Evolutionary conservation across 92 coral and sea anemone species (phyloP).

Genomic region (Scolanthus callimorphus): DNA sequence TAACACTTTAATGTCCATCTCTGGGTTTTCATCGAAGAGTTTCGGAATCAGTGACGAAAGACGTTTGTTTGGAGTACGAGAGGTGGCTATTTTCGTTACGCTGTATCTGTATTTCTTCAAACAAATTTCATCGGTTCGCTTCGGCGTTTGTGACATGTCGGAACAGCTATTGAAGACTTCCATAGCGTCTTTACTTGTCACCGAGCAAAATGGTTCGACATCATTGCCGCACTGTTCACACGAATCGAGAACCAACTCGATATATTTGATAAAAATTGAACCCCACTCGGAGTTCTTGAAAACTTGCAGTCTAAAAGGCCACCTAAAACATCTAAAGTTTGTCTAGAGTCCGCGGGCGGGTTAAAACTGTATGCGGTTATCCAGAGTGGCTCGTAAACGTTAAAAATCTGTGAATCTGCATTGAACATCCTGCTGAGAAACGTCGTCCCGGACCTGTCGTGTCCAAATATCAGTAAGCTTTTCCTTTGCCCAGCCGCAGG

Average conservation of each 20-base stretch:
- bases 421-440: conserved; percentile 53
- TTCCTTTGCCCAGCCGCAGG: too few relatives aligned
- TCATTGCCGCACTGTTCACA: conserved; percentile 19
- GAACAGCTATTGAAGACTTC: conserved; percentile 9
- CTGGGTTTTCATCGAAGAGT: conserved; percentile 43
- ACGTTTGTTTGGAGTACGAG: conserved; percentile 20
- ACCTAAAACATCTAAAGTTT: conserved; percentile 21
- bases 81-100: conserved; percentile 38
- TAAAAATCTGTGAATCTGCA: conserved; percentile 47
- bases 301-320: conserved; percentile 48
- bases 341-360: neutral
- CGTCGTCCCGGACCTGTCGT: conserved; percentile 71
- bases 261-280: conserved; percentile 23
- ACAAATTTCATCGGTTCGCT: conserved; percentile 33
- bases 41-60: conserved; percentile 26
- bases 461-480: conserved; percentile 46
- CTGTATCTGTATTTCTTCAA: conserved; percentile 26
- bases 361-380: conserved; percentile 16
- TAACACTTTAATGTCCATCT: conserved; percentile 8
- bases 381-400: conserved; percentile 73
- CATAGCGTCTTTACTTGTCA: too few relatives aligned
- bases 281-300: conserved; percentile 24
- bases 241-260: conserved; percentile 12
- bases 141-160: conserved; percentile 5
- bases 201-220: conserved; percentile 8